phyloP scores from a whole-genome alignment of 2,797 vertebrate genomes.

The Delichon dasypus region DNA sequence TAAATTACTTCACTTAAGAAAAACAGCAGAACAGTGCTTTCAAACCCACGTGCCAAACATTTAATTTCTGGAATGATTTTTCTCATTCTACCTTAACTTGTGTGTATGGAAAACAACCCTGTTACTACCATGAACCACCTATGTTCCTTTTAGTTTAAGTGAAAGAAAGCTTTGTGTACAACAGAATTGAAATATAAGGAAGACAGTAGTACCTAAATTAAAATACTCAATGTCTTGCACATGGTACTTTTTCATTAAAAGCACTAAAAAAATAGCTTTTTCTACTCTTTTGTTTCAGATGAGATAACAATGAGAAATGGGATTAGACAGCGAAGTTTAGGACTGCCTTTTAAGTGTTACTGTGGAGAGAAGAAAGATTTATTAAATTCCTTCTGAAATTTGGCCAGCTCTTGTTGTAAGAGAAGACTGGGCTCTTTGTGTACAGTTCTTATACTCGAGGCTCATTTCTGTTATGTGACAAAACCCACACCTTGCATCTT shows the following conservation, averaged over 20 bases:
- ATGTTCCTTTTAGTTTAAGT: background rate
- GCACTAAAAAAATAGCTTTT: background rate
- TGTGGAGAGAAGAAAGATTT: background rate
- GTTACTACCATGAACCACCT: background rate
- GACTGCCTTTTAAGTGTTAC: background rate
- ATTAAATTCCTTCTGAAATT: background rate
- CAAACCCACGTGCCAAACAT: background rate
- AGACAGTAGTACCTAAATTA: background rate
- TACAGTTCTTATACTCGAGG: background rate
- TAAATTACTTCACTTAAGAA: background rate
- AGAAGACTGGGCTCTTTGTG: background rate
- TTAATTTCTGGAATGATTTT: background rate
- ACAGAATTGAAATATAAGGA: background rate
- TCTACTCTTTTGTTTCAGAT: background rate
- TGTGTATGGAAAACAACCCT: background rate
- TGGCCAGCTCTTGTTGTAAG: background rate
- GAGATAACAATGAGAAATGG: background rate
- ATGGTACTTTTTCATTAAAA: background rate
- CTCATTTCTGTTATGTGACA: background rate
- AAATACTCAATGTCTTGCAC: background rate
- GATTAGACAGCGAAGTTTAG: background rate
- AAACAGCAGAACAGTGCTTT: background rate
- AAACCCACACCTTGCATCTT: background rate
- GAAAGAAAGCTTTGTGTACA: background rate
- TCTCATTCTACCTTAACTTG: rapidly evolving